Conservation (phyloP, 2,113 vertebrate genomes). For the Dicrurus megarhynchus region DNA sequence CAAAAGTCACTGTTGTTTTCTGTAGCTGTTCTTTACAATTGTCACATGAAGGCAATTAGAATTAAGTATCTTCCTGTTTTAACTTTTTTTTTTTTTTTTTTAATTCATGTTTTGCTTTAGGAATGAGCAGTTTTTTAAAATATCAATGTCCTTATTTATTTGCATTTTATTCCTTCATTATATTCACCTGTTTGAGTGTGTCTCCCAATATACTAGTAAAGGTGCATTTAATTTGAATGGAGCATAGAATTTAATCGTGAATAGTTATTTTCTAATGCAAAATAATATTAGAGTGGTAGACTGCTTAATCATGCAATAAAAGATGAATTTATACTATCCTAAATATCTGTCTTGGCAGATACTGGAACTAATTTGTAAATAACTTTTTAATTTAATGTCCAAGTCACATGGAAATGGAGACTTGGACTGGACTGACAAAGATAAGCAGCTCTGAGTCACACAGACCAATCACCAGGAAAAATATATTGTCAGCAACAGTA, state of each 20-base stretch:
- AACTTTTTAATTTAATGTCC: slow-evolving; percentile 40
- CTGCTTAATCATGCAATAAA: background rate
- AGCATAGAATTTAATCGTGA: background rate
- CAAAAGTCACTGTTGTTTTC: background rate
- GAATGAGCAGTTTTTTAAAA: background rate
- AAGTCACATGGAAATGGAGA: slow-evolving; percentile 1
- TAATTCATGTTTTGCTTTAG: background rate
- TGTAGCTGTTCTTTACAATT: background rate
- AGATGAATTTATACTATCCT: background rate
- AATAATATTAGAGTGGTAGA: background rate
- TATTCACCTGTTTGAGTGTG: background rate
- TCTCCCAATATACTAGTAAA: background rate
- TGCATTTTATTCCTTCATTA: background rate
- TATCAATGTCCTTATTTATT: background rate
- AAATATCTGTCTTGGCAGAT: slow-evolving; percentile 43
- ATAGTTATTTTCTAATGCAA: background rate
- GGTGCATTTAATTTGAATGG: background rate
- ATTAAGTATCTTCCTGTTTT: background rate
- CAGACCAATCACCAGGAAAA: slow-evolving; percentile 63
- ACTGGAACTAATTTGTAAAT: slow-evolving; percentile 45
- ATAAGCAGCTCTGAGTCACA: slow-evolving; percentile 68
- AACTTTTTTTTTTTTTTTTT: background rate
- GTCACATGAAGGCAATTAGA: background rate
- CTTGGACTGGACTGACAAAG: slow-evolving; percentile 57
- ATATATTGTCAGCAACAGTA: slow-evolving; percentile 74